Conservation (phyloP, 1,140 invertebrate species). For the Halesus radiatus region DNA sequence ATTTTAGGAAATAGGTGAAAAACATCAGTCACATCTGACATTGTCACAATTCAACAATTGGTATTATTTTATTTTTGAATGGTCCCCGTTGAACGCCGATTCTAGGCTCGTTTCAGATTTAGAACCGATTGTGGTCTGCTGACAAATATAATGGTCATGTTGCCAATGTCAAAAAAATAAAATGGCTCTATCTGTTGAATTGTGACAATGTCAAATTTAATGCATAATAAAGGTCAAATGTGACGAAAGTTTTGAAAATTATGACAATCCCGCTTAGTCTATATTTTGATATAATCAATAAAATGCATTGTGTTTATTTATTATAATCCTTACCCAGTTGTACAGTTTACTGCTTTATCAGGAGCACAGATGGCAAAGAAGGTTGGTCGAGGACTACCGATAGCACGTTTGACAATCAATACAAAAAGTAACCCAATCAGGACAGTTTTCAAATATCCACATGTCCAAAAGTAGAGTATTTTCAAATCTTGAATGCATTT, state of each 20-base stretch:
- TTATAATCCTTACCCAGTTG: background rate
- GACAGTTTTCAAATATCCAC: background rate
- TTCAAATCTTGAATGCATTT: conserved; percentile 3
- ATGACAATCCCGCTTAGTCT: background rate
- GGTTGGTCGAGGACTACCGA: background rate
- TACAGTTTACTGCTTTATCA: conserved; percentile 21
- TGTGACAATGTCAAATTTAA: background rate
- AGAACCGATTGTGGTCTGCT: no score
- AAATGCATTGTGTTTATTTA: background rate
- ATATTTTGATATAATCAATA: background rate
- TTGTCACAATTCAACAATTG: no score
- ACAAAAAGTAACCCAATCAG: background rate
- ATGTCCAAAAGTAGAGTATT: background rate
- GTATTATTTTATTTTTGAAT: no score
- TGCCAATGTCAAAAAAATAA: background rate
- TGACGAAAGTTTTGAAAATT: no score
- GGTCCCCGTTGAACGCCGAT: no score
- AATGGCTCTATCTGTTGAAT: background rate
- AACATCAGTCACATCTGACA: no score
- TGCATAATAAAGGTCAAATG: no score
- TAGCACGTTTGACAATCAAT: background rate
- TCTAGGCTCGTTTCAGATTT: no score
- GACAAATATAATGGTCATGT: no score
- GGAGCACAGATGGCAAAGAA: conserved; percentile 3
- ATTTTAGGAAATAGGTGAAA: no score